Percentiles rank a stretch among this genome's conserved stretches.
Conservation (phyloP, 2,888 invertebrate species). For the Cataglyphis albicans region DNA sequence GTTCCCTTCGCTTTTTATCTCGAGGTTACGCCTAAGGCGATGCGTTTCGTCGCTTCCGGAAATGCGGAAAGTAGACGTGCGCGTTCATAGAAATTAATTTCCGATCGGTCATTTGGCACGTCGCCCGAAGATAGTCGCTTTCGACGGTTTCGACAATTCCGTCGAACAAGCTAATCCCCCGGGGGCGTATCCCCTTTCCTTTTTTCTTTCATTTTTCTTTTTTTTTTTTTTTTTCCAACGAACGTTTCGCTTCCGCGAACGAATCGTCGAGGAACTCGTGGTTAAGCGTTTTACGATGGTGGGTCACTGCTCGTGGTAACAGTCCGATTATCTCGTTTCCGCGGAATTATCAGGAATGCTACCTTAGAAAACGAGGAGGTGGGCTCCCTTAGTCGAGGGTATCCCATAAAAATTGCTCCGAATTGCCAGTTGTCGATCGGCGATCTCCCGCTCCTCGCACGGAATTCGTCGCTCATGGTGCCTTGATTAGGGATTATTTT, state of each 20-base stretch:
- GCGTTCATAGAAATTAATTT: slow-evolving; percentile 54
- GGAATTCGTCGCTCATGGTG: slow-evolving; percentile 65
- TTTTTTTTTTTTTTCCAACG: background rate
- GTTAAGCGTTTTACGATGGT: slow-evolving; percentile 66
- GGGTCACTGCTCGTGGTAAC: slow-evolving; percentile 64
- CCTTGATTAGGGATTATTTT: slow-evolving; percentile 63
- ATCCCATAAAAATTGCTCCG: slow-evolving; percentile 60
- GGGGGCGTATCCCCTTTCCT: background rate
- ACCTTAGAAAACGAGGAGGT: slow-evolving; percentile 71
- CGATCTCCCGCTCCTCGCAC: slow-evolving; percentile 33
- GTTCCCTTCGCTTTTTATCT: slow-evolving; percentile 38
- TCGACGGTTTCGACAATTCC: slow-evolving; percentile 58
- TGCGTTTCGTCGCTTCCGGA: slow-evolving; percentile 50
- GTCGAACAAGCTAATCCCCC: slow-evolving; percentile 57
- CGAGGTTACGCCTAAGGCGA: slow-evolving; percentile 34
- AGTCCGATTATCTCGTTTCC: slow-evolving; percentile 71
- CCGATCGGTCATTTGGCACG: slow-evolving; percentile 49
- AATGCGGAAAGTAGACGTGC: slow-evolving; percentile 33
- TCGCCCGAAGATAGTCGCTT: slow-evolving; percentile 51
- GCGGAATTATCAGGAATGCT: slow-evolving; percentile 68
- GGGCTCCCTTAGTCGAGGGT: slow-evolving; percentile 46
- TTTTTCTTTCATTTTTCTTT: background rate
- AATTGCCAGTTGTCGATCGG: slow-evolving; percentile 64
- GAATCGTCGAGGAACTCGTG: slow-evolving; percentile 44
- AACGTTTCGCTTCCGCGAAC: slow-evolving; percentile 65